Percentiles rank a stretch among this genome's conserved stretches.
Conservation (phyloP, 2,797 vertebrate species). For the Acanthopagrus latus region DNA sequence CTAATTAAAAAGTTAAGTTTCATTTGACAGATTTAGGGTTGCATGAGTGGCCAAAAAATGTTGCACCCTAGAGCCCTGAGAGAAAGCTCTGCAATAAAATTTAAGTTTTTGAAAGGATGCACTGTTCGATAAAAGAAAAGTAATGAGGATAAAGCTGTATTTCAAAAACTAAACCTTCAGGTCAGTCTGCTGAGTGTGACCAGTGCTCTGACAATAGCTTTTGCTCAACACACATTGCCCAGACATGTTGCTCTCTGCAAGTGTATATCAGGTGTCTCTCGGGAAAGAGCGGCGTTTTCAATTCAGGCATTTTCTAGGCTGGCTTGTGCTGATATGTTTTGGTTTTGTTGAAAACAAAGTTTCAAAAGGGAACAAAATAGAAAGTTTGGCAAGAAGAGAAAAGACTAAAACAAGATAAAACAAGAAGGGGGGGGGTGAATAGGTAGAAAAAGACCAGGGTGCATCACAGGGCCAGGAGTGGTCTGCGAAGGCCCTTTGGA, state of each 20-base stretch:
- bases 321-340: slow-evolving; percentile 67
- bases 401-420: slow-evolving; percentile 68
- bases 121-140: background rate
- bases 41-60: too few relatives aligned
- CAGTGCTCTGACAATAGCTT: slow-evolving; percentile 50
- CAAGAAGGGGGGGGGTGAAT: slow-evolving; percentile 32
- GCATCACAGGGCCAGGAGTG: slow-evolving; percentile 77
- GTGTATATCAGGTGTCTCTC: slow-evolving; percentile 27
- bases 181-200: slow-evolving; percentile 43
- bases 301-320: slow-evolving; percentile 35
- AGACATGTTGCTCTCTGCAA: slow-evolving; percentile 45
- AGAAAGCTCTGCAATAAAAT: background rate
- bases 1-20: too few relatives aligned
- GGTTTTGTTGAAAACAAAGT: slow-evolving; percentile 69
- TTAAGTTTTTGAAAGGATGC: slow-evolving; percentile 8
- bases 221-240: slow-evolving; percentile 56
- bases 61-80: background rate
- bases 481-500: slow-evolving; percentile 77
- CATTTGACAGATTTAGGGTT: too few relatives aligned
- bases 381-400: slow-evolving; percentile 49
- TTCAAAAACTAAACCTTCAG: slow-evolving; percentile 45
- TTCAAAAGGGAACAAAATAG: slow-evolving; percentile 49
- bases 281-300: slow-evolving; percentile 46
- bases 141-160: background rate
- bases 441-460: slow-evolving; percentile 55